Conservation (phyloP, 2,113 vertebrate genomes). For the Dromaius novaehollandiae region DNA sequence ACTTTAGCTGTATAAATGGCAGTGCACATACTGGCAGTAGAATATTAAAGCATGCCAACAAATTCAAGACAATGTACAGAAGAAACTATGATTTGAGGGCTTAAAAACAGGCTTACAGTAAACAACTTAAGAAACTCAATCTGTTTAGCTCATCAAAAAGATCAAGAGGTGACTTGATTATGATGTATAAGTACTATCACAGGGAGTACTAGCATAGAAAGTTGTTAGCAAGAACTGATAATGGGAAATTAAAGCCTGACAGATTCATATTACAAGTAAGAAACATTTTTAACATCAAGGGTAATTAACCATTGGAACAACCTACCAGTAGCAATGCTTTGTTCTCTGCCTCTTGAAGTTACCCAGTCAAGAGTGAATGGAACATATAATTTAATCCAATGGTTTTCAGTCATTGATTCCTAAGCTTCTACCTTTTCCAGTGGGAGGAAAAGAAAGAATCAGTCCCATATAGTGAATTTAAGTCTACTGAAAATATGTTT, state of each 20-base stretch:
- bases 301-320: not conserved
- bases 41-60: slow-evolving; percentile 44
- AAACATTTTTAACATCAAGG: not conserved
- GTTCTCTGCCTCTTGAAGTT: not conserved
- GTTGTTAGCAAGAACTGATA: not conserved
- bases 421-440: not conserved
- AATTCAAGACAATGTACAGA: not conserved
- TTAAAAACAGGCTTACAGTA: not conserved
- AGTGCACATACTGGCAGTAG: not conserved
- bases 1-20: slow-evolving; percentile 36
- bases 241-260: not conserved
- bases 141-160: not conserved
- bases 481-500: slow-evolving; percentile 35
- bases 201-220: not conserved
- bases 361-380: not conserved
- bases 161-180: not conserved
- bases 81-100: not conserved
- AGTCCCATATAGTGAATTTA: slow-evolving; percentile 1
- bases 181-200: not conserved
- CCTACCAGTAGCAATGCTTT: not conserved
- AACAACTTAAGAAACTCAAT: not conserved
- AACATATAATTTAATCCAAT: not conserved
- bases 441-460: slow-evolving; percentile 25
- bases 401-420: not conserved
- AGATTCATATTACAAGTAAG: not conserved